Evolutionary conservation across 2,797 vertebrate genomes (phyloP).

Genomic region (Triplophysa yarkandensis): DNA sequence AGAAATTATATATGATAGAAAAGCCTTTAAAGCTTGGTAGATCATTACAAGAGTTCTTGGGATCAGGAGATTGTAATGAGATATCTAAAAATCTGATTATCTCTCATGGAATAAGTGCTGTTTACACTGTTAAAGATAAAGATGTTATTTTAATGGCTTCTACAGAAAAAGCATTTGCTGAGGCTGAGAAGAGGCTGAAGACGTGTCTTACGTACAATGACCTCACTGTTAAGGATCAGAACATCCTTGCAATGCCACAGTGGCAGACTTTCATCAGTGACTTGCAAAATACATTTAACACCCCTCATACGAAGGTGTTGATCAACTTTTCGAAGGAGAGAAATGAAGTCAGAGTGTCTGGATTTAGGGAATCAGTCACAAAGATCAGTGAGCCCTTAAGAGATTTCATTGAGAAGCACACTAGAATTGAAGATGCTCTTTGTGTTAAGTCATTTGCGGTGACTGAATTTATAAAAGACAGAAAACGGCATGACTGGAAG

Average conservation of each 20-base stretch:
- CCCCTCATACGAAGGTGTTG: conserved; percentile 57
- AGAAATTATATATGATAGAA: conserved; percentile 55
- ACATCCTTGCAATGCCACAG: conserved; percentile 61
- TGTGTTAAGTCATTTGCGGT: conserved; percentile 60
- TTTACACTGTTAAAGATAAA: conserved; percentile 67
- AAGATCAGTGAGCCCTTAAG: conserved; percentile 64
- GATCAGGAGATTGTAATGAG: conserved; percentile 62
- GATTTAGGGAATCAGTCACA: conserved; percentile 70
- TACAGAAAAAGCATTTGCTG: conserved; percentile 61
- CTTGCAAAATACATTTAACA: conserved; percentile 63
- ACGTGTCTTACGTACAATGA: conserved; percentile 54
- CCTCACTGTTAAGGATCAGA: conserved; percentile 68
- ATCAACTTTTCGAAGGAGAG: conserved; percentile 49
- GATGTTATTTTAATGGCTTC: conserved; percentile 67
- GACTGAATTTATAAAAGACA: conserved; percentile 71
- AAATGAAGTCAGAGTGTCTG: conserved; percentile 69
- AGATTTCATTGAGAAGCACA: conserved; percentile 73
- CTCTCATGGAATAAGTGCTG: conserved; percentile 70
- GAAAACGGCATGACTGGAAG: conserved; percentile 60
- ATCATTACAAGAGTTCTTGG: conserved; percentile 75
- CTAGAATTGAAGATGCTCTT: conserved; percentile 64
- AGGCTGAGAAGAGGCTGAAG: conserved; percentile 74
- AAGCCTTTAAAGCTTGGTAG: conserved; percentile 59
- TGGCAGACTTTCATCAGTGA: conserved; percentile 70
- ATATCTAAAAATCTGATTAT: conserved; percentile 76